Evolutionary conservation across 2,113 vertebrate species (phyloP).

Genomic region (Harpagus bidentatus): DNA sequence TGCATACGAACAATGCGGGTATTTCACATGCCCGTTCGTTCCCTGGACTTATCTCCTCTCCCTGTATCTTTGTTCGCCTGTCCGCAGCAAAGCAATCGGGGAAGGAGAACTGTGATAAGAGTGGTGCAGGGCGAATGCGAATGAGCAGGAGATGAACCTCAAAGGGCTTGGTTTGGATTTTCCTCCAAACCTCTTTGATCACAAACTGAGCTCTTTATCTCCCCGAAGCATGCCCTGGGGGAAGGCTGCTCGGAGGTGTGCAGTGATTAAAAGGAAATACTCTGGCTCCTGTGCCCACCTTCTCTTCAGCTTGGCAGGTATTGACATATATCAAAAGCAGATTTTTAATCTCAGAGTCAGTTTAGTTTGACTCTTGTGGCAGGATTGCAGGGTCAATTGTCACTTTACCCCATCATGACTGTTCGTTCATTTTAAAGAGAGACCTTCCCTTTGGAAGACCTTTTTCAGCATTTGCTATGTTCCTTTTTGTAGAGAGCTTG

Average conservation of each 20-base stretch:
- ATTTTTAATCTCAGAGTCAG: neutral
- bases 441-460: neutral
- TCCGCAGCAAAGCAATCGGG: fast-evolving
- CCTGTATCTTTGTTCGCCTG: neutral
- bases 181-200: constrained; percentile 14
- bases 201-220: constrained; percentile 15
- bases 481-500: neutral
- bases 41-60: neutral
- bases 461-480: fast-evolving
- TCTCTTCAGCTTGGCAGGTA: neutral
- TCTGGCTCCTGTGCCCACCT: neutral
- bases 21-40: neutral
- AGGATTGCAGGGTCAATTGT: neutral
- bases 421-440: neutral
- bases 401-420: neutral
- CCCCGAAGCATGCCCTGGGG: neutral
- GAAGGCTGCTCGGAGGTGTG: neutral
- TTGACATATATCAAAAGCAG: neutral
- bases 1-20: fast-evolving
- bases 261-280: constrained; percentile 1
- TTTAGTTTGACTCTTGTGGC: neutral
- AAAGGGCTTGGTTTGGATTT: neutral
- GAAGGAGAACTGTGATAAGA: neutral
- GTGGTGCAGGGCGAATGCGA: neutral
- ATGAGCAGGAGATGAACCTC: constrained; percentile 1